Conservation (phyloP, 2,797 vertebrate species). For the Loris lydekkerianus region DNA sequence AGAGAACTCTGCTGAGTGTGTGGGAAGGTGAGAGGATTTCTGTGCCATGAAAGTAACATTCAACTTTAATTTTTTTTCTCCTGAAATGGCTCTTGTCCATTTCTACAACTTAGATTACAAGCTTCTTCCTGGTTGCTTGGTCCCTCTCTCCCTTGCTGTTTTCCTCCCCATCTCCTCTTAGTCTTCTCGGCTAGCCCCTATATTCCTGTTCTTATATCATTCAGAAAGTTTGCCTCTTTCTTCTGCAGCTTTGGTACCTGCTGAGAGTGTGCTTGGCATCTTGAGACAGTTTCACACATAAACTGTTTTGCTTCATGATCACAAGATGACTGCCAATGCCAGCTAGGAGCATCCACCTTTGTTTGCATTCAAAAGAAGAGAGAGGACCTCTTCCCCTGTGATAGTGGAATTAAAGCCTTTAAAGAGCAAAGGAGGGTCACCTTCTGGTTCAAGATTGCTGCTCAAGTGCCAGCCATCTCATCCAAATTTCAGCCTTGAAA, state of each 20-base stretch:
- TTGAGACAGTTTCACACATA: background rate
- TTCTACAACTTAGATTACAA: background rate
- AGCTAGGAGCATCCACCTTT: background rate
- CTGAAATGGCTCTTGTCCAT: background rate
- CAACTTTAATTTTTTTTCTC: background rate
- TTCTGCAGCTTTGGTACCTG: background rate
- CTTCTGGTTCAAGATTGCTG: background rate
- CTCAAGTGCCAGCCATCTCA: background rate
- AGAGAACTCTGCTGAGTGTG: background rate
- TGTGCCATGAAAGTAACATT: background rate
- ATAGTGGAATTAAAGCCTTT: background rate
- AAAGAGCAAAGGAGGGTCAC: background rate
- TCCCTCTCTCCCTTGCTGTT: background rate
- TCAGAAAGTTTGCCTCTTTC: background rate
- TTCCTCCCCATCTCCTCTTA: background rate
- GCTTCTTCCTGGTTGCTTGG: background rate
- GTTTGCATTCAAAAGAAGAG: background rate
- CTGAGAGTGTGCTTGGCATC: background rate
- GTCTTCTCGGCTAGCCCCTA: background rate
- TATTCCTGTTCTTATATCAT: slow-evolving; percentile 15
- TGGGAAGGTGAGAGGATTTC: background rate
- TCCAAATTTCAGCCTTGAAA: background rate
- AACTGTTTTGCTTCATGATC: background rate
- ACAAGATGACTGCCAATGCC: background rate
- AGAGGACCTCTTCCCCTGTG: background rate